These are phyloP conservation scores for Scaptodrosophila latifasciaeformis DNA, from an alignment of 2,888 invertebrate species.

Conservation along the genomic window DNA sequence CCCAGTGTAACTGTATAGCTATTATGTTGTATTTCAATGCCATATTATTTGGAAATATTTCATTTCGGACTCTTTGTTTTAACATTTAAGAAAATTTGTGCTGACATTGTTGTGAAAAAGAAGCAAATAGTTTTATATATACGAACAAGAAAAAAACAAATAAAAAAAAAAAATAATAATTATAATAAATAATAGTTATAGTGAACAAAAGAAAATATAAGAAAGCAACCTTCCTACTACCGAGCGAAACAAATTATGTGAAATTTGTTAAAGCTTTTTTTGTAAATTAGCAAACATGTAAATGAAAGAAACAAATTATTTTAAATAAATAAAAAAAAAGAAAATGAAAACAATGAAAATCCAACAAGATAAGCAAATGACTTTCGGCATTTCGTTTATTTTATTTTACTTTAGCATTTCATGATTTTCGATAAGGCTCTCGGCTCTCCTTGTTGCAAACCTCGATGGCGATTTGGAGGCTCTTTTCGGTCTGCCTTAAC, in stretches of 20 bases:
- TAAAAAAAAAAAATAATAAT: background rate
- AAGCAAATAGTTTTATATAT: conserved; percentile 15
- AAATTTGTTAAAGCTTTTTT: conserved; percentile 23
- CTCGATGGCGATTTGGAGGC: conserved; percentile 6
- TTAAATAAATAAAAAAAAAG: conserved; percentile 44
- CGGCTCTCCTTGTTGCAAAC: background rate
- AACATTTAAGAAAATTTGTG: background rate
- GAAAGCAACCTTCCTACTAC: no score
- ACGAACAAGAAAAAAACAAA: background rate
- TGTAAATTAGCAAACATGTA: conserved; percentile 42
- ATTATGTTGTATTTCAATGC: conserved; percentile 33
- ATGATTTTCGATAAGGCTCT: background rate
- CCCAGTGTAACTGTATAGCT: conserved; percentile 49
- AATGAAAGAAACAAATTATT: conserved; percentile 58
- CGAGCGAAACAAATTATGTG: no score
- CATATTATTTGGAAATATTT: conserved; percentile 20
- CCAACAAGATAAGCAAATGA: no score
- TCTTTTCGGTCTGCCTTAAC: conserved; percentile 11
- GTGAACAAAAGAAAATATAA: no score
- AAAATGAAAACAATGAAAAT: background rate
- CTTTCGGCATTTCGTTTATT: no score
- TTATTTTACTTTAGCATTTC: background rate
- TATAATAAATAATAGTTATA: background rate
- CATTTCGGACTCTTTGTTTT: conserved; percentile 27
- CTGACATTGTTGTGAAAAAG: conserved; percentile 11